A percentile compares a stretch with the other conserved stretches of the same genome.
phyloP scores from a whole-genome alignment of 2,797 vertebrate genomes.

The Astyanax mexicanus region DNA sequence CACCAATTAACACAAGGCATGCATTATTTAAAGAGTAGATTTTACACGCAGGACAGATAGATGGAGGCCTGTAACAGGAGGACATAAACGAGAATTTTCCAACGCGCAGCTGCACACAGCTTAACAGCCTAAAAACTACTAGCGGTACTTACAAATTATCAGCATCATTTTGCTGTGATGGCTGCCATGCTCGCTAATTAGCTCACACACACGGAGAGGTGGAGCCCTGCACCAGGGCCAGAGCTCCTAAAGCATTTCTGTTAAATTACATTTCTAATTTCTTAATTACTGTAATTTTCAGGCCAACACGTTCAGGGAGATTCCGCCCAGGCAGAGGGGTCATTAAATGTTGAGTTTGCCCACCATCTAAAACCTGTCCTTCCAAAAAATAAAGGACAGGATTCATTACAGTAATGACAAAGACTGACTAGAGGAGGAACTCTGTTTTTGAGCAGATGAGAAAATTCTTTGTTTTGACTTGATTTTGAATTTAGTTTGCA shows the following conservation, averaged over 20 bases:
- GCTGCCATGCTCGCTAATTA: conserved; percentile 58
- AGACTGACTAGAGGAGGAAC: background rate
- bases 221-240: conserved; percentile 52
- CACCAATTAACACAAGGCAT: conserved; percentile 57
- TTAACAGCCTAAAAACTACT: conserved; percentile 48
- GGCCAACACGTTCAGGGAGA: conserved; percentile 41
- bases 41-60: conserved; percentile 46
- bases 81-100: conserved; percentile 31
- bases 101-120: conserved; percentile 45
- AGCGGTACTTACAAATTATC: conserved; percentile 65
- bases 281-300: conserved; percentile 62
- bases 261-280: conserved; percentile 59
- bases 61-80: conserved; percentile 23
- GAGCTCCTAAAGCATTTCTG: conserved; percentile 58
- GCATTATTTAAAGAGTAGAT: conserved; percentile 56
- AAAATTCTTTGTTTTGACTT: background rate
- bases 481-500: background rate
- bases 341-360: conserved; percentile 36
- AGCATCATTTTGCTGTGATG: conserved; percentile 49
- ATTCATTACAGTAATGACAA: background rate
- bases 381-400: conserved; percentile 25
- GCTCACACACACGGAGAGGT: conserved; percentile 54
- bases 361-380: conserved; percentile 15
- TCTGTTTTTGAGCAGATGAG: background rate
- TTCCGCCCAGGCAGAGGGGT: conserved; percentile 29